These are phyloP conservation scores for Vulpes lagopus DNA, from an alignment of 2,113 vertebrate species.

Conservation along the genomic window DNA sequence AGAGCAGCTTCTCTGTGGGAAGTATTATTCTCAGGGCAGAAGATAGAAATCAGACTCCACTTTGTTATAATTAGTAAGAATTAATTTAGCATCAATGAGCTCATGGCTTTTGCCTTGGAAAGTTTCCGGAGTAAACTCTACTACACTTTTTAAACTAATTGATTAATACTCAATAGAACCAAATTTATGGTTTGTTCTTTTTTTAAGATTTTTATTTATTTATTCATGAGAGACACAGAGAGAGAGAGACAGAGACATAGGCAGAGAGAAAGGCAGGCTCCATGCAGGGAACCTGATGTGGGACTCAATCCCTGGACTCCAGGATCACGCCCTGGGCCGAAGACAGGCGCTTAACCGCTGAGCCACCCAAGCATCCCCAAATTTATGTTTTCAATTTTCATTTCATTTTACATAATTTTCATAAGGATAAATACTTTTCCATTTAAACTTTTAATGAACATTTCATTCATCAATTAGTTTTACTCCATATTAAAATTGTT, in stretches of 20 bases:
- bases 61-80: conserved; percentile 1
- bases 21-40: neutral
- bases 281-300: too few species aligned
- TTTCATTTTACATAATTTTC: conserved; percentile 26
- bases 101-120: neutral
- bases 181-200: neutral
- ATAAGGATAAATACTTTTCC: neutral
- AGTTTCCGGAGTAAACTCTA: conserved; percentile 40
- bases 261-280: too few species aligned
- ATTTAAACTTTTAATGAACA: conserved; percentile 1
- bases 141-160: neutral
- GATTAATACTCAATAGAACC: neutral
- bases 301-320: too few species aligned
- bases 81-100: neutral
- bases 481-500: neutral
- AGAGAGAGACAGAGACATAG: too few species aligned
- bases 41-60: neutral
- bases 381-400: conserved; percentile 21
- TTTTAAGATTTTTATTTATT: too few species aligned
- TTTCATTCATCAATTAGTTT: neutral
- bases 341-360: too few species aligned
- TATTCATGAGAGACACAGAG: too few species aligned
- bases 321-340: too few species aligned
- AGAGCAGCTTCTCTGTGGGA: neutral
- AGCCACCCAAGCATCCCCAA: neutral